phyloP scores from a whole-genome alignment of 2,888 invertebrate species.

The Biston betularia region DNA sequence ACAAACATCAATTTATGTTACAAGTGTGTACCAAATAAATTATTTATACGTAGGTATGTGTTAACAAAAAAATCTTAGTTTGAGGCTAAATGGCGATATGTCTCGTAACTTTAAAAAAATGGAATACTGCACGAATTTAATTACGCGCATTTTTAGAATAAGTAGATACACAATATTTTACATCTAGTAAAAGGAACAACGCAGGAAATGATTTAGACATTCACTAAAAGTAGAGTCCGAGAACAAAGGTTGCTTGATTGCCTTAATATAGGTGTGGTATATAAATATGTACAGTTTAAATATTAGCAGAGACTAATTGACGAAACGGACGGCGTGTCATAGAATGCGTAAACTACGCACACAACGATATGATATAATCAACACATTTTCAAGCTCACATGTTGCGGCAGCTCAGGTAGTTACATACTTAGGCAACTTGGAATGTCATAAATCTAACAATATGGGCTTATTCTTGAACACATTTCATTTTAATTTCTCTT shows the following conservation, averaged over 20 bases:
- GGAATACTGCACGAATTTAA: no score
- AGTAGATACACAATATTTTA: no score
- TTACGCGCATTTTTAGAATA: no score
- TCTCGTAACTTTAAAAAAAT: no score
- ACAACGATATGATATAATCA: slow-evolving; percentile 39
- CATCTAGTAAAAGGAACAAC: slow-evolving; percentile 1
- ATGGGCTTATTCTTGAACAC: slow-evolving; percentile 7
- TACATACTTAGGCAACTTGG: slow-evolving; percentile 33
- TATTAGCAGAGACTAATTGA: slow-evolving; percentile 33
- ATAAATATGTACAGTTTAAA: slow-evolving; percentile 13
- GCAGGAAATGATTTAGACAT: neutral
- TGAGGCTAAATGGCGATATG: no score
- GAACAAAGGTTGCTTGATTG: slow-evolving; percentile 2
- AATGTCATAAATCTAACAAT: slow-evolving; percentile 33
- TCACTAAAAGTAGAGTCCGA: neutral
- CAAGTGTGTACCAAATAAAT: no score
- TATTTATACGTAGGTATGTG: no score
- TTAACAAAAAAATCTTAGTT: no score
- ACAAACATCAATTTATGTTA: no score
- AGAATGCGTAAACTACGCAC: slow-evolving; percentile 26
- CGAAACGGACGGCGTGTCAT: slow-evolving; percentile 25
- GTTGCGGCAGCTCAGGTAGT: slow-evolving; percentile 23
- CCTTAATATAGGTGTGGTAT: slow-evolving; percentile 13
- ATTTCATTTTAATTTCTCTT: slow-evolving; percentile 9
- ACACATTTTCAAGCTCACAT: slow-evolving; percentile 38